phyloP scores from a whole-genome alignment of 1,140 invertebrate species.

The Dryas iulia region DNA sequence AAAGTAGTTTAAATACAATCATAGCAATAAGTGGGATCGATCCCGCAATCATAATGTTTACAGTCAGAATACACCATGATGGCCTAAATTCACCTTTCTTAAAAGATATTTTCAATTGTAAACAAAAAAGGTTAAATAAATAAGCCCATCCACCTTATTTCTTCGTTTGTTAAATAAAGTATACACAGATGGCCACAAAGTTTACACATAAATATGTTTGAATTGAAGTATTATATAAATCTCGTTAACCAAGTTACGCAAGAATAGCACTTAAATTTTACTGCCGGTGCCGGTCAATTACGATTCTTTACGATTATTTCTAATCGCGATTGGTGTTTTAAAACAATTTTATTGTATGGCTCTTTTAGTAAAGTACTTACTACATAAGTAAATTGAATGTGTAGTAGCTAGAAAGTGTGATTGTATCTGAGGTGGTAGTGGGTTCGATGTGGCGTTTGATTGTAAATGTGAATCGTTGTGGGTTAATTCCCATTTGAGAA shows the following conservation, averaged over 20 bases:
- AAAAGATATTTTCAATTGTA: background rate
- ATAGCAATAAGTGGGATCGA: too few species aligned
- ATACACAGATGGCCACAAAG: background rate
- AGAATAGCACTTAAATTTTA: conserved; percentile 43
- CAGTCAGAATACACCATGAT: too few species aligned
- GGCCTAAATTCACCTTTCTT: too few species aligned
- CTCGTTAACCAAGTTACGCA: conserved; percentile 50
- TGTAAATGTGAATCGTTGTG: too few species aligned
- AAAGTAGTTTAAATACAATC: too few species aligned
- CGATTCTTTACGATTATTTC: conserved; percentile 19
- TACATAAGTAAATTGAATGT: background rate
- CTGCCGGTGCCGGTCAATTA: conserved; percentile 33
- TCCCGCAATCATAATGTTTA: too few species aligned
- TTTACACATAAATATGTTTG: background rate
- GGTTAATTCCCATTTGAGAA: too few species aligned
- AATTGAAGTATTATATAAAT: conserved; percentile 47
- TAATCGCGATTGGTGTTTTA: conserved; percentile 14
- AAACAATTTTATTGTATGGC: conserved; percentile 5
- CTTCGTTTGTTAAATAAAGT: background rate
- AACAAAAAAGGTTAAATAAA: background rate
- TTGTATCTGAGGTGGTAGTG: background rate
- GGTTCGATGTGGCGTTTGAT: too few species aligned
- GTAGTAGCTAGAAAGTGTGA: background rate
- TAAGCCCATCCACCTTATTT: background rate
- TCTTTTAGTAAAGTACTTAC: background rate